These are phyloP conservation scores for Hydrocynus forskahlii DNA, from an alignment of 2,797 vertebrate genomes.

Conservation along the genomic window DNA sequence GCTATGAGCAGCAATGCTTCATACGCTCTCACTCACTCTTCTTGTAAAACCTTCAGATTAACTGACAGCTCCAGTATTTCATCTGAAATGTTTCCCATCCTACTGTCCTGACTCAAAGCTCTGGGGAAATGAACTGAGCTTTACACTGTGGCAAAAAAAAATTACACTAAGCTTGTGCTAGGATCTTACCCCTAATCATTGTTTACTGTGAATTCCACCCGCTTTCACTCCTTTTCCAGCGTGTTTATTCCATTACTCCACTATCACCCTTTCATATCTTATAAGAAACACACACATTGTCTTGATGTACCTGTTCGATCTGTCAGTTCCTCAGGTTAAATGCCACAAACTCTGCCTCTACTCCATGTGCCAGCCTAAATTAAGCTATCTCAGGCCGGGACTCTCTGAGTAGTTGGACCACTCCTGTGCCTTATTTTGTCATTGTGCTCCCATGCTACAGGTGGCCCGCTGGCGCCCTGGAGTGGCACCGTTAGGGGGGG, in stretches of 20 bases:
- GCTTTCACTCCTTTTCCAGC: background rate
- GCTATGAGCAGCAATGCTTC: constrained; percentile 37
- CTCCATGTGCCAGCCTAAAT: constrained; percentile 38
- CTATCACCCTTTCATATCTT: constrained; percentile 36
- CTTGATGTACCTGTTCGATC: constrained; percentile 50
- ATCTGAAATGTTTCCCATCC: constrained; percentile 40
- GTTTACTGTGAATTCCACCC: constrained; percentile 43
- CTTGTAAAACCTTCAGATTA: constrained; percentile 50
- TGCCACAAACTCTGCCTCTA: constrained; percentile 54
- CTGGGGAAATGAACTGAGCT: constrained; percentile 25
- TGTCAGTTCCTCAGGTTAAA: constrained; percentile 54
- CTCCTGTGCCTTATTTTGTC: constrained; percentile 66
- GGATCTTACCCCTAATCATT: constrained; percentile 53
- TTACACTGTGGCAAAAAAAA: constrained; percentile 33
- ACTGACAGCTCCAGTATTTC: constrained; percentile 49
- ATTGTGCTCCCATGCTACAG: constrained; percentile 65
- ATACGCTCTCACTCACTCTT: constrained; percentile 39
- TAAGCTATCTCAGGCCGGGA: constrained; percentile 44
- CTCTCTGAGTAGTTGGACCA: constrained; percentile 44
- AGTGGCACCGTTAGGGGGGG: no score
- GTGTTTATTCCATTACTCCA: background rate
- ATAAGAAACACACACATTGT: constrained; percentile 44
- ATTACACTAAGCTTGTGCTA: constrained; percentile 40
- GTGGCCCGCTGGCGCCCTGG: no score
- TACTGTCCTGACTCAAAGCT: constrained; percentile 40